Evolutionary conservation across 1,140 invertebrate species (phyloP).

Genomic region (Drosophila eugracilis): DNA sequence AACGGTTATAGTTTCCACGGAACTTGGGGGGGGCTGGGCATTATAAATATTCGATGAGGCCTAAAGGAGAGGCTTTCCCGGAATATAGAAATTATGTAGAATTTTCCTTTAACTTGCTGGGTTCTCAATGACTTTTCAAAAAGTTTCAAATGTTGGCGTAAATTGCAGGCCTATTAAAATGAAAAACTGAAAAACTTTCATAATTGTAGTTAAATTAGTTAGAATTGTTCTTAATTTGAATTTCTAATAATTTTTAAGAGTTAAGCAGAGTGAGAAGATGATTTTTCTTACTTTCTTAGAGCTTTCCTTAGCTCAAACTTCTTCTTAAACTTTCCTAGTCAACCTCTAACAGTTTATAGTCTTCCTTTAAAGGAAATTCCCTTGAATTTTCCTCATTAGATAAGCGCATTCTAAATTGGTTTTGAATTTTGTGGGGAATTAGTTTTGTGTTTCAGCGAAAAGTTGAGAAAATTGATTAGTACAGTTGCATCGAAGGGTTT

Average conservation of each 20-base stretch:
- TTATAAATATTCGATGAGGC: neutral
- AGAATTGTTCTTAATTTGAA: too few species aligned
- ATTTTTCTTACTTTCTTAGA: too few species aligned
- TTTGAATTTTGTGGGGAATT: neutral
- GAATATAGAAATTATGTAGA: neutral
- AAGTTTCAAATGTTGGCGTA: neutral
- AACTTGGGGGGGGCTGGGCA: too few species aligned
- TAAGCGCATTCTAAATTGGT: neutral
- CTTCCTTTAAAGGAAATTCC: too few species aligned
- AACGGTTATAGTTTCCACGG: neutral
- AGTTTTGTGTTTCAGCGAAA: neutral
- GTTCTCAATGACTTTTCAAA: neutral
- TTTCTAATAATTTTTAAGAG: too few species aligned
- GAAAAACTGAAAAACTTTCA: neutral
- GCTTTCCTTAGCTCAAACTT: too few species aligned
- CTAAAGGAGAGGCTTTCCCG: too few species aligned
- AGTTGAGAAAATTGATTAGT: slow-evolving; percentile 10
- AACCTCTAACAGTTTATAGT: too few species aligned
- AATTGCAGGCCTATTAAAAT: neutral
- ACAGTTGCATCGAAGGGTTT: neutral
- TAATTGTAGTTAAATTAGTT: neutral
- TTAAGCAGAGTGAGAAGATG: too few species aligned
- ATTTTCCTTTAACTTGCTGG: neutral
- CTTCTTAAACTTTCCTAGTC: too few species aligned
- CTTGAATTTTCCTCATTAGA: neutral